Evolutionary conservation across 2,113 vertebrate genomes (phyloP), one percentile per base, ranked within the genome.

Genomic region (Etheostoma cragini): DNA sequence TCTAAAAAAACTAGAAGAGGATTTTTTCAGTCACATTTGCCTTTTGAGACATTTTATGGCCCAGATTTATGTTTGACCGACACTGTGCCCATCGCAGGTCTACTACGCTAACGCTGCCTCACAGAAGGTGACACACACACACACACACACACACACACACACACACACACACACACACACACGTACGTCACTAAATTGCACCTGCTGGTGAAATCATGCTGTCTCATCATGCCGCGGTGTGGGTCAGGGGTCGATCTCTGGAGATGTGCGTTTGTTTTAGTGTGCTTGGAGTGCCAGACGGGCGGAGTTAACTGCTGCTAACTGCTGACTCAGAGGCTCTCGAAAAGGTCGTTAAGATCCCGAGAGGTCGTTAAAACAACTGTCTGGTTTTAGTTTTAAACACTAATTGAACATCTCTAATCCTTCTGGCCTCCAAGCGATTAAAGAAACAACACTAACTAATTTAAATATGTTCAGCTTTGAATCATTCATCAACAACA

Each of bases 61-160:
- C 8, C 35, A 1, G 35, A 8, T 38, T 38, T 38, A 33, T 64
- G 3, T 82, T 72, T 77, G 76, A 75, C 6, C 3, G n/a, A 42
- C 61, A 14, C 21, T 78, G 70, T 87, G 38, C 16, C 17, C 61
- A 19, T 80, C 81, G 71, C 85, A 92, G 88, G 87, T 83, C 3
- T 22, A 80, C 53, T 46, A 38, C 26, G 22, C 83, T 72, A 85
- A 88, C 5, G 47, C 74, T 57, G 71, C 5, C 35, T 83, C 87
- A 8, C 33, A 35, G 30, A 86, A 92, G 89, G 89, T 91, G 81
- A 22, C 22, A 4, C 35, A 57, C 56, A 57, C 14, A 38, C 19
- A 46, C 13, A 64, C 38, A 64, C 12, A 15, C 21, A 45, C 60
- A 35, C 1, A 35, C 35, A 38, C 35, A 8, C 35, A 38, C 0